phyloP scores from a whole-genome alignment of 2,797 vertebrate genomes.

The Graptemys geographica region DNA sequence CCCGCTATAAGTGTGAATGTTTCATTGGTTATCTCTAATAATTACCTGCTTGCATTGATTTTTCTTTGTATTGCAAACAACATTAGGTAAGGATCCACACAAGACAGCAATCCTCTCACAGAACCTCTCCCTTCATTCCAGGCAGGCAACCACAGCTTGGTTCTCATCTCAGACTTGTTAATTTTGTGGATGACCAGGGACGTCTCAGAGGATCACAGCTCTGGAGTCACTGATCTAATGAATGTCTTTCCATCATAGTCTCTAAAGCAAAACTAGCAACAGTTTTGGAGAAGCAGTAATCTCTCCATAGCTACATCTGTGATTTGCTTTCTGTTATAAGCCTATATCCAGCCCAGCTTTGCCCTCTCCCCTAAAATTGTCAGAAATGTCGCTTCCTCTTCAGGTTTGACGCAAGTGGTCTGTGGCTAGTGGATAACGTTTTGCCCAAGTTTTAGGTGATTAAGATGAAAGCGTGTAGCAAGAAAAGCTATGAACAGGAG shows the following conservation, averaged over 20 bases:
- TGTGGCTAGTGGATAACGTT: neutral
- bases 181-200: neutral
- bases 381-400: neutral
- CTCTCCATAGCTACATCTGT: neutral
- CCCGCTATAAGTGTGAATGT: neutral
- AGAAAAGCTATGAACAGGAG: neutral
- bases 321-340: neutral
- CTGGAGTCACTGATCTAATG: neutral
- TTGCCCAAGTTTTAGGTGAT: neutral
- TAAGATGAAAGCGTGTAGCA: neutral
- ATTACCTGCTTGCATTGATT: neutral
- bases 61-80: neutral
- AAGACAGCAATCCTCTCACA: neutral
- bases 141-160: too few species aligned
- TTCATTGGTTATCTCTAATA: neutral
- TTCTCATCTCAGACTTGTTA: rapidly evolving
- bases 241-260: neutral
- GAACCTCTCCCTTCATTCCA: neutral
- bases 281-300: neutral
- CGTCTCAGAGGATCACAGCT: neutral
- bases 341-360: neutral
- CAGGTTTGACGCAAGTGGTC: neutral
- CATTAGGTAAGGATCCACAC: neutral
- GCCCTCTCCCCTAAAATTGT: neutral
- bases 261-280: neutral